phyloP scores from a whole-genome alignment of 2,113 vertebrate genomes.

The Corythornis vintsioides region DNA sequence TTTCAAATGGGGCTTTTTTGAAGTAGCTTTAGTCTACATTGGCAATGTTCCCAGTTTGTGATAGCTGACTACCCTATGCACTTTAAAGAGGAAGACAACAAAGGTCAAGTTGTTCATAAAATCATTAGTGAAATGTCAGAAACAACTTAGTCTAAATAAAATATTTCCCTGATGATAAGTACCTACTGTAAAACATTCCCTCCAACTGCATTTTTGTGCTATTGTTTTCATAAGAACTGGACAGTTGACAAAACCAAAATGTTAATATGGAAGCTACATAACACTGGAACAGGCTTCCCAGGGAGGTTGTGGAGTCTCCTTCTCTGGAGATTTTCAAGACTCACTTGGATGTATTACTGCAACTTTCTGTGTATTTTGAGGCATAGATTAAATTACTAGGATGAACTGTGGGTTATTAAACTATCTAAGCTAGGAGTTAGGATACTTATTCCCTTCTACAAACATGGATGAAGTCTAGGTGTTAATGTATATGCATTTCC shows the following conservation, averaged over 20 bases:
- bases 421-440: background rate
- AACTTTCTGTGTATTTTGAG: background rate
- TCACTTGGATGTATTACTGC: background rate
- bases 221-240: background rate
- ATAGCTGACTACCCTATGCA: background rate
- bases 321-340: too few relatives aligned
- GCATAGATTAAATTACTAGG: background rate
- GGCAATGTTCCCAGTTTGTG: background rate
- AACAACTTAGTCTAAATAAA: slow-evolving; percentile 47
- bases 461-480: background rate
- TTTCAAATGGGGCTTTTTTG: background rate
- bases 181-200: slow-evolving; percentile 41
- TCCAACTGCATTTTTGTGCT: background rate
- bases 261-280: background rate
- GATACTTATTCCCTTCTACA: background rate
- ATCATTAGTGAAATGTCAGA: slow-evolving; percentile 68
- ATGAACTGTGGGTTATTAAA: background rate
- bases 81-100: slow-evolving; percentile 36
- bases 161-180: slow-evolving; percentile 40
- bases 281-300: too few relatives aligned
- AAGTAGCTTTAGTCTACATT: background rate
- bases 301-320: too few relatives aligned
- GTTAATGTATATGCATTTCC: background rate
- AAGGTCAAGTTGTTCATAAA: slow-evolving; percentile 68
- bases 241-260: background rate